Evolutionary conservation across 2,888 invertebrate genomes (phyloP).

Genomic region (Drosophila anceps): DNA sequence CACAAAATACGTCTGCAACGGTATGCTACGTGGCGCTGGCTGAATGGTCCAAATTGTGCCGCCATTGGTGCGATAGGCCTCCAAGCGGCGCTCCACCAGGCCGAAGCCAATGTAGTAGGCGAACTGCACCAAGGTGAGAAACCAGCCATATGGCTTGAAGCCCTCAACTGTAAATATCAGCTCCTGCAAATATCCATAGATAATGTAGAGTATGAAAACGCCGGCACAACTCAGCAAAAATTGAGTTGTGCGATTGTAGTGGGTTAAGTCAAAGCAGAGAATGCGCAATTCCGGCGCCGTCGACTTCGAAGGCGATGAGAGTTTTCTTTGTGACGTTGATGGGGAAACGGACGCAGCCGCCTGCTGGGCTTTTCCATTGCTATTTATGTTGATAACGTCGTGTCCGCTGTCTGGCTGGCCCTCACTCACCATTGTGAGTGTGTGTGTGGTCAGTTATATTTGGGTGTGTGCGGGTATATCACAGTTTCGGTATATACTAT

Average conservation of each 20-base stretch:
- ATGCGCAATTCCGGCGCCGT: conserved; percentile 87
- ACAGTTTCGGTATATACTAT: conserved; percentile 27
- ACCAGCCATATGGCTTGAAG: conserved; percentile 95
- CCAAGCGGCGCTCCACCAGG: conserved; percentile 88
- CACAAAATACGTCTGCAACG: conserved; percentile 91
- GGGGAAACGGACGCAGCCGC: conserved; percentile 6
- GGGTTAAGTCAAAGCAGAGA: conserved; percentile 90
- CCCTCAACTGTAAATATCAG: conserved; percentile 96
- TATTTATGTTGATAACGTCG: conserved; percentile 66
- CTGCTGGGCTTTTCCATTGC: conserved; percentile 27
- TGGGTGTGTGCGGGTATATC: conserved; percentile 30
- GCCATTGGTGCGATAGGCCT: conserved; percentile 81
- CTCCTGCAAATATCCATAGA: conserved; percentile 97
- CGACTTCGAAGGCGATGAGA: conserved; percentile 43
- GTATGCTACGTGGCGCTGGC: conserved; percentile 90
- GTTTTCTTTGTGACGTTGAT: conserved; percentile 40
- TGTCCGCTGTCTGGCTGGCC: conserved; percentile 38
- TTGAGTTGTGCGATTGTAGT: conserved; percentile 88
- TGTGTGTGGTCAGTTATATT: neutral
- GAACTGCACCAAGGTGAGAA: conserved; percentile 96
- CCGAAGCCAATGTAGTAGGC: conserved; percentile 93
- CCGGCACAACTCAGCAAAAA: conserved; percentile 91
- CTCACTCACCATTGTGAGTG: conserved; percentile 43
- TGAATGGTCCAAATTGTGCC: conserved; percentile 68
- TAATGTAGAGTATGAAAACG: conserved; percentile 94